phyloP scores from a whole-genome alignment of 2,797 vertebrate genomes.

The Microctenopoma steveboyesi region DNA sequence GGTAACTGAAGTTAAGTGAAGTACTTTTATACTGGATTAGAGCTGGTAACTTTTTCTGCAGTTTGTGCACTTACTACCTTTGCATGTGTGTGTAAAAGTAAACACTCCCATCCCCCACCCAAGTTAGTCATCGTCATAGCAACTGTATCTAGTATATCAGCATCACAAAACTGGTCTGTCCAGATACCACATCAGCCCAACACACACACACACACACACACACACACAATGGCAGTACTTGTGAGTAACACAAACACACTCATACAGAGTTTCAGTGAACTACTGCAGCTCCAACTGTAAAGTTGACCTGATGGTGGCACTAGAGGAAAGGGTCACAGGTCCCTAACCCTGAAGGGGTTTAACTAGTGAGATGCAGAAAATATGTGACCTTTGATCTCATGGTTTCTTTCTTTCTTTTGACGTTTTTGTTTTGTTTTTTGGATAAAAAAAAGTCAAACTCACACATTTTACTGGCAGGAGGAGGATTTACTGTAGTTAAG shows the following conservation, averaged over 20 bases:
- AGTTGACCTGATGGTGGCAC: background rate
- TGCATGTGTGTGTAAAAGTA: background rate
- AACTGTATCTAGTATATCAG: slow-evolving; percentile 54
- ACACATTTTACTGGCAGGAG: too few relatives aligned
- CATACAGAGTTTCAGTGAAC: background rate
- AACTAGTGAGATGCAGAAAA: too few relatives aligned
- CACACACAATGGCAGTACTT: background rate
- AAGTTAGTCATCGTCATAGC: slow-evolving; percentile 45
- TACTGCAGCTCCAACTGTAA: background rate
- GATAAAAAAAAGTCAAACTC: too few relatives aligned
- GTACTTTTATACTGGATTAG: too few relatives aligned
- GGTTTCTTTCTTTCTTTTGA: too few relatives aligned
- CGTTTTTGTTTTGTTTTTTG: too few relatives aligned
- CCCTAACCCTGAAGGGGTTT: too few relatives aligned
- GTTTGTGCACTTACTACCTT: background rate
- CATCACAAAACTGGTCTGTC: slow-evolving; percentile 66
- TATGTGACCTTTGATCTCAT: too few relatives aligned
- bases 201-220: slow-evolving; percentile 22
- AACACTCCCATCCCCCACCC: slow-evolving; percentile 20
- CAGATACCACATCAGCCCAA: slow-evolving; percentile 34
- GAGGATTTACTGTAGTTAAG: too few relatives aligned
- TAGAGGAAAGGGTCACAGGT: background rate
- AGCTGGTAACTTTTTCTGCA: too few relatives aligned
- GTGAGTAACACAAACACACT: background rate
- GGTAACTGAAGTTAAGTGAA: too few relatives aligned